Percentiles rank a stretch among this genome's conserved stretches.
These are phyloP conservation scores for Trachelus tabidus DNA, from an alignment of 2,888 invertebrate species.

Conservation along the genomic window DNA sequence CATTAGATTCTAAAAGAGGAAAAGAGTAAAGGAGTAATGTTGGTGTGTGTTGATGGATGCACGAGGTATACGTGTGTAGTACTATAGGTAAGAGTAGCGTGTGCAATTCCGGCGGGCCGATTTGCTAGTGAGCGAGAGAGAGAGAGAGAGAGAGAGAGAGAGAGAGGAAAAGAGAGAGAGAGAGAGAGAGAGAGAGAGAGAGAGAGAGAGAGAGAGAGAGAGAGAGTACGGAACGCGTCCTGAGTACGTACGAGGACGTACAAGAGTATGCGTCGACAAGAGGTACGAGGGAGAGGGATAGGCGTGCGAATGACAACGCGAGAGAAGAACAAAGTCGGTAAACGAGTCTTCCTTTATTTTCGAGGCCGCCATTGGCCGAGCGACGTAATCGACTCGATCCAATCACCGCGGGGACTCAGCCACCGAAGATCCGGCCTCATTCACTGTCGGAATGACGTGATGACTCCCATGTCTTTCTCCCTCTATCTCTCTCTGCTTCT, in stretches of 20 bases:
- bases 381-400: conserved; percentile 37
- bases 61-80: neutral
- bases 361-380: conserved; percentile 44
- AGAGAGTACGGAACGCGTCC: neutral
- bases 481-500: neutral
- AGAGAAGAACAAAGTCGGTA: conserved; percentile 10
- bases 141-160: neutral
- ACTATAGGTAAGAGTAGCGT: neutral
- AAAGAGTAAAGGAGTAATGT: neutral
- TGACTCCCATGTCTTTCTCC: conserved; percentile 4
- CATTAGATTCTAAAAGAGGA: neutral
- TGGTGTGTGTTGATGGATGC: neutral
- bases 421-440: conserved; percentile 61
- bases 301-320: conserved; percentile 14
- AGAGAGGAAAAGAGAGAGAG: neutral
- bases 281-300: conserved; percentile 5
- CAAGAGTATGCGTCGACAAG: neutral
- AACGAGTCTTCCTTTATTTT: conserved; percentile 4
- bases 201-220: too few species aligned
- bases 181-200: too few species aligned
- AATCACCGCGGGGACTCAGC: conserved; percentile 48
- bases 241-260: neutral
- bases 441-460: conserved; percentile 25
- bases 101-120: neutral
- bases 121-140: neutral